Evolutionary conservation across 2,888 invertebrate genomes (phyloP).

Genomic region (Eupelmus urozonus): DNA sequence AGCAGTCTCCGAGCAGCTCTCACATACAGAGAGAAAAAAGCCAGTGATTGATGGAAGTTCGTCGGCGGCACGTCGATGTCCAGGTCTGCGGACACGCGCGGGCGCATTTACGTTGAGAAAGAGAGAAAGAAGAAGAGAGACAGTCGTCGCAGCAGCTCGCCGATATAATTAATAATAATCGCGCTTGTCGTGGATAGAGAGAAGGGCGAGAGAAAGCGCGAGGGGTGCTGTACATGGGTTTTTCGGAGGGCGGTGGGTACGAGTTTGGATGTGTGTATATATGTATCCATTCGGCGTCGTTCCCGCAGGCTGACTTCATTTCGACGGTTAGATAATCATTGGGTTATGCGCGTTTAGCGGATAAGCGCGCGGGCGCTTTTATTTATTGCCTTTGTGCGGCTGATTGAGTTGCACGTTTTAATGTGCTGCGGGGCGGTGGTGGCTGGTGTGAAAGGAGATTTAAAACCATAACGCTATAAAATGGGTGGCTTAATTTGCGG

Average conservation of each 20-base stretch:
- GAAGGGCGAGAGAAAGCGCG: conserved; percentile 41
- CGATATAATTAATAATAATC: conserved; percentile 67
- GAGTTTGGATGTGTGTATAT: background rate
- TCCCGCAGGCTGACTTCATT: conserved; percentile 65
- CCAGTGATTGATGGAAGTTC: conserved; percentile 49
- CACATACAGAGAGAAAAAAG: conserved; percentile 30
- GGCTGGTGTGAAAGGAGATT: conserved; percentile 9
- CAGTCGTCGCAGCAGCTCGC: conserved; percentile 46
- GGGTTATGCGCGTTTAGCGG: conserved; percentile 53
- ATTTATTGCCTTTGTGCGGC: conserved; percentile 52
- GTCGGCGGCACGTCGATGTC: conserved; percentile 38
- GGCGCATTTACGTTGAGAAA: conserved; percentile 20
- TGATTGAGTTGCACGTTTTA: conserved; percentile 42
- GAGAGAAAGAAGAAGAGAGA: conserved; percentile 17
- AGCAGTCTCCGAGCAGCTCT: background rate
- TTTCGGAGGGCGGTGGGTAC: conserved; percentile 24
- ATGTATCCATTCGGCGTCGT: conserved; percentile 34
- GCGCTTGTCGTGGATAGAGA: conserved; percentile 26
- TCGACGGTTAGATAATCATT: conserved; percentile 65
- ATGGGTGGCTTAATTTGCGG: background rate
- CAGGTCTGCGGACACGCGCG: conserved; percentile 15
- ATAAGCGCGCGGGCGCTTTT: conserved; percentile 35
- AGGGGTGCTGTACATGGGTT: conserved; percentile 23
- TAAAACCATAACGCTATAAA: conserved; percentile 37
- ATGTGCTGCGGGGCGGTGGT: background rate